Base-by-base conservation (phyloP, 2,113 vertebrate species). In the Symphodus melops region DNA sequence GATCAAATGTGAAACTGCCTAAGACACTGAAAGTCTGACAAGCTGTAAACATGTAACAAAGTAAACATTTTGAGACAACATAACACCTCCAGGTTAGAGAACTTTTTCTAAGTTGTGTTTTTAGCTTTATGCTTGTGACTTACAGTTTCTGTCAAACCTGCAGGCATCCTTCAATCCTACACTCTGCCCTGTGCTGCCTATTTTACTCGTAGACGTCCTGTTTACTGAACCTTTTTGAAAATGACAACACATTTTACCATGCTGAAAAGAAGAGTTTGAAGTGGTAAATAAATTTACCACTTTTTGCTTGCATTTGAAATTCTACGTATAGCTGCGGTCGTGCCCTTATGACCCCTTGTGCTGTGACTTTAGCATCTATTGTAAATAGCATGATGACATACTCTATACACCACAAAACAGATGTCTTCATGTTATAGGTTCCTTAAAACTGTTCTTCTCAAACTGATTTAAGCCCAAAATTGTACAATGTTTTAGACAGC, bases 321-420 rank as follows among this genome's bases (percentile, higher is more conserved):
- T 33, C 28, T 33, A 33, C 5, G 28, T 33, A 3, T 33, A 6
- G 28, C 28, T 33, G 28, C 28, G 3, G 28, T 33, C 6, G 6
- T 33, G 28, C 28, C 28, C 28, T 33, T 33, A 33, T 33, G 28
- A 33, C 28, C 9, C 61, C 23, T 59, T 13, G 12, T 53, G 4
- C 42, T 46, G 23, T 56, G 48, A 53, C 41, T 23, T 37, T 49
- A 44, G 14, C 7, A 1, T 79, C n/a, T 73, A 51, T 48, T 56
- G 1, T 69, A 51, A 57, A 69, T 57, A 36, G 56, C 51, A n/a
- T 39, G 28, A 46, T 56, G 60, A 72, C 61, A 33, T 33, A 33
- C 28, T 33, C 54, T 33, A 2, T 20, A 73, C 36, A 57, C 61
- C 65, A 69, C 25, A 65, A 37, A 74, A 7, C 14, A 56, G n/a